A percentile compares a stretch with the other conserved stretches of the same genome.
Conservation (phyloP, 1,140 invertebrate genomes). For the Tribolium castaneum region DNA sequence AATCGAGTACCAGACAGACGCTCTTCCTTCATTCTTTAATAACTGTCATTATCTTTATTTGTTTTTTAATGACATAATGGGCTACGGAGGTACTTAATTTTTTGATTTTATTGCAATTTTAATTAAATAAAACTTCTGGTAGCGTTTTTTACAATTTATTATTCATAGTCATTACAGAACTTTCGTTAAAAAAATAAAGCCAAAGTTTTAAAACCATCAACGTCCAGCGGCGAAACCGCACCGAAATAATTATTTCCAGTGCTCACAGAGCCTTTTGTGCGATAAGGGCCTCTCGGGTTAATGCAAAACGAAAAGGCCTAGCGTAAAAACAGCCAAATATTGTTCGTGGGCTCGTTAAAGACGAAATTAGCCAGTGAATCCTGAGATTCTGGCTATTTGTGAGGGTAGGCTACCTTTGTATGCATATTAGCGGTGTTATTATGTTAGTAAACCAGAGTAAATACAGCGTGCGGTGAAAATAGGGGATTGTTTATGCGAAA, state of each 20-base stretch:
- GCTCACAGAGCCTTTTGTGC: neutral
- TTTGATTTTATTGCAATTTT: slow-evolving; percentile 9
- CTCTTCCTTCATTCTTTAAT: neutral
- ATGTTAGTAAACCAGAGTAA: slow-evolving; percentile 36
- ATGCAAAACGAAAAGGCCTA: slow-evolving; percentile 23
- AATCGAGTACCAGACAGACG: neutral
- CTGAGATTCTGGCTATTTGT: slow-evolving; percentile 38
- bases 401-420: slow-evolving; percentile 39
- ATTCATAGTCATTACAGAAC: no score
- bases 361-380: slow-evolving; percentile 40
- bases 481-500: slow-evolving; percentile 41
- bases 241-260: slow-evolving; percentile 11
- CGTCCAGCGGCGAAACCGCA: neutral
- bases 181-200: no score
- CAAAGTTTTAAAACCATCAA: neutral
- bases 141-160: neutral
- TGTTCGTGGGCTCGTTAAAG: slow-evolving; percentile 16
- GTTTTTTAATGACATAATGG: neutral
- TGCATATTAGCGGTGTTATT: slow-evolving; percentile 39
- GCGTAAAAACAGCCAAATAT: slow-evolving; percentile 39
- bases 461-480: slow-evolving; percentile 33
- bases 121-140: neutral
- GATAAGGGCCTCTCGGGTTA: slow-evolving; percentile 28
- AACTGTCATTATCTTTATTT: slow-evolving; percentile 25
- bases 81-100: slow-evolving; percentile 5